Evolutionary conservation across 2,888 invertebrate genomes (phyloP).

Genomic region (Melanotus villosus): DNA sequence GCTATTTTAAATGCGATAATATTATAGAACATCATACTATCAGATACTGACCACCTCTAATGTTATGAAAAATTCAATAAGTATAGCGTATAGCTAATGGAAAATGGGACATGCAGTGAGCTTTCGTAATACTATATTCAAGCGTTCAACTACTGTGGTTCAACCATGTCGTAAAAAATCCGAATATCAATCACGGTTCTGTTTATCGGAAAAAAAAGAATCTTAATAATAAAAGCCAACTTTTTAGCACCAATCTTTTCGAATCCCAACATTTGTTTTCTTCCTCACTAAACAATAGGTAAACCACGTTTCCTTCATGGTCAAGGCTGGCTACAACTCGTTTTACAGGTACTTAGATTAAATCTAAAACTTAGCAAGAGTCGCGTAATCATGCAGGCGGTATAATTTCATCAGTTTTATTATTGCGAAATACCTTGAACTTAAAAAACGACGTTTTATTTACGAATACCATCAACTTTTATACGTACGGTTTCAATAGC

Average conservation of each 20-base stretch:
- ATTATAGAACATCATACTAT: too few relatives aligned
- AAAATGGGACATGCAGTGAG: too few relatives aligned
- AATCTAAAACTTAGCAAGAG: conserved; percentile 20
- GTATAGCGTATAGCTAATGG: neutral
- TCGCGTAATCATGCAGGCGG: conserved; percentile 22
- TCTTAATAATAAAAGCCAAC: neutral
- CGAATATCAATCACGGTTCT: neutral
- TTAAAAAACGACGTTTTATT: too few relatives aligned
- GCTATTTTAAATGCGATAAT: too few relatives aligned
- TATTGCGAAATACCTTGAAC: conserved; percentile 3
- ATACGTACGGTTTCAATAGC: too few relatives aligned
- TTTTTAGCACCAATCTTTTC: neutral
- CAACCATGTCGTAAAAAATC: neutral
- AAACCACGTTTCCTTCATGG: conserved; percentile 21
- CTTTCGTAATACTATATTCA: neutral
- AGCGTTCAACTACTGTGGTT: too few relatives aligned
- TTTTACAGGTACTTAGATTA: conserved; percentile 21
- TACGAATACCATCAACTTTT: too few relatives aligned
- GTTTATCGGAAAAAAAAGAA: neutral
- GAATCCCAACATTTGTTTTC: conserved; percentile 7
- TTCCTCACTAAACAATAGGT: conserved; percentile 18
- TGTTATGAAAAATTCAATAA: neutral
- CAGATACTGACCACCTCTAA: too few relatives aligned
- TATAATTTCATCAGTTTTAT: neutral
- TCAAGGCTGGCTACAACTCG: conserved; percentile 22